These are phyloP conservation scores for Saturnia japonica DNA, from an alignment of 2,888 invertebrate species.

Conservation along the genomic window DNA sequence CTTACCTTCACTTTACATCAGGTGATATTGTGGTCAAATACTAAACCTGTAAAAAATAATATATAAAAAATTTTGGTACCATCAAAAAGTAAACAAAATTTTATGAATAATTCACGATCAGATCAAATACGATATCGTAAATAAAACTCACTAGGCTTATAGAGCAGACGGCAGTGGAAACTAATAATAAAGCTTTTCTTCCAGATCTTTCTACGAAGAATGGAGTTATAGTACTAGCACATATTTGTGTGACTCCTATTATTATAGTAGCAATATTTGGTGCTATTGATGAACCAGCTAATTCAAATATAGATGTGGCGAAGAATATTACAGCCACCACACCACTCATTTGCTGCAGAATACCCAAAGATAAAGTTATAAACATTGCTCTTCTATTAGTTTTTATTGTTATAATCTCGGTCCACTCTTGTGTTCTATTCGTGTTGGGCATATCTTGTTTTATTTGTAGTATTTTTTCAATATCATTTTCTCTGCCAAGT, in stretches of 20 bases:
- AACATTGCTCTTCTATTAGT: slow-evolving; percentile 50
- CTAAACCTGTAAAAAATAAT: too few relatives aligned
- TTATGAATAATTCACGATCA: neutral
- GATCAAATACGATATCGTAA: neutral
- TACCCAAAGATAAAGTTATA: slow-evolving; percentile 42
- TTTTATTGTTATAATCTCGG: slow-evolving; percentile 44
- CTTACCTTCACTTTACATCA: too few relatives aligned
- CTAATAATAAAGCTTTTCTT: slow-evolving; percentile 45
- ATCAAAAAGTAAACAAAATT: neutral
- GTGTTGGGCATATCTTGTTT: slow-evolving; percentile 33
- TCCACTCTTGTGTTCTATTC: slow-evolving; percentile 35
- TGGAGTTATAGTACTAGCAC: slow-evolving; percentile 45
- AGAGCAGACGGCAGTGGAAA: slow-evolving; percentile 45
- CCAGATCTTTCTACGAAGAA: slow-evolving; percentile 53
- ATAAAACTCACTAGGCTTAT: slow-evolving; percentile 50
- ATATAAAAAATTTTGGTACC: too few relatives aligned
- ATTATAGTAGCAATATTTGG: slow-evolving; percentile 53
- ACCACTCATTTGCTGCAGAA: slow-evolving; percentile 52
- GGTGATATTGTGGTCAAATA: too few relatives aligned
- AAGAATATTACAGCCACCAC: slow-evolving; percentile 46
- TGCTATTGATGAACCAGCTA: slow-evolving; percentile 46
- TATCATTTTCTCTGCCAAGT: slow-evolving; percentile 50
- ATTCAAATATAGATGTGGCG: slow-evolving; percentile 48
- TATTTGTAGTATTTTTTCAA: slow-evolving; percentile 34
- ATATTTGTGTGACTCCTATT: slow-evolving; percentile 47